phyloP scores from a whole-genome alignment of 2,888 invertebrate genomes.

The Callosobruchus maculatus region DNA sequence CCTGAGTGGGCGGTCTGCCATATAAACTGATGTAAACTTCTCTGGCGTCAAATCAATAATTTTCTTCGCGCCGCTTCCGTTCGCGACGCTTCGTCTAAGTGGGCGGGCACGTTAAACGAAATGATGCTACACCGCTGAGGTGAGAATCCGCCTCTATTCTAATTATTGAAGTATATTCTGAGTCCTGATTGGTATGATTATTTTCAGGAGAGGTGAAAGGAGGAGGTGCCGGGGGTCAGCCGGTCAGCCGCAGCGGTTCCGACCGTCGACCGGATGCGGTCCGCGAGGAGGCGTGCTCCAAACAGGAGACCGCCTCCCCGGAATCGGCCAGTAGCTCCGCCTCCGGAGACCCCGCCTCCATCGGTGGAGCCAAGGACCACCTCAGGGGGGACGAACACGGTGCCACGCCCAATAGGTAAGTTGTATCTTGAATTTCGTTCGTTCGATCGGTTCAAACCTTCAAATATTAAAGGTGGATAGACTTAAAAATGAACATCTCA shows the following conservation, averaged over 20 bases:
- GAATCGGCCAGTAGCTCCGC: conserved; percentile 24
- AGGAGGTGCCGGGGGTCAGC: conserved; percentile 45
- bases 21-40: no score
- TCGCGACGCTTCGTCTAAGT: no score
- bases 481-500: no score
- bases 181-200: neutral
- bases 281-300: conserved; percentile 37
- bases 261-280: conserved; percentile 47
- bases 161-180: no score
- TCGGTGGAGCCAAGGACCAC: neutral
- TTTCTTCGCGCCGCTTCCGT: no score
- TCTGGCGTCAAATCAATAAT: no score
- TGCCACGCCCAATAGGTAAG: conserved; percentile 13
- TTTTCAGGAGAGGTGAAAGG: conserved; percentile 28
- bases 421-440: neutral
- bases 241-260: conserved; percentile 46
- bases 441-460: no score
- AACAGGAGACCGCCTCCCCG: conserved; percentile 29
- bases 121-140: no score
- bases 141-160: no score
- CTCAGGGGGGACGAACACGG: conserved; percentile 20
- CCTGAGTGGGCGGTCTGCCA: no score
- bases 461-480: no score
- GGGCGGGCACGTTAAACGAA: no score
- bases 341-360: conserved; percentile 6